These are phyloP conservation scores for Zaprionus vittiger DNA, from an alignment of 1,140 invertebrate genomes.

Conservation along the genomic window DNA sequence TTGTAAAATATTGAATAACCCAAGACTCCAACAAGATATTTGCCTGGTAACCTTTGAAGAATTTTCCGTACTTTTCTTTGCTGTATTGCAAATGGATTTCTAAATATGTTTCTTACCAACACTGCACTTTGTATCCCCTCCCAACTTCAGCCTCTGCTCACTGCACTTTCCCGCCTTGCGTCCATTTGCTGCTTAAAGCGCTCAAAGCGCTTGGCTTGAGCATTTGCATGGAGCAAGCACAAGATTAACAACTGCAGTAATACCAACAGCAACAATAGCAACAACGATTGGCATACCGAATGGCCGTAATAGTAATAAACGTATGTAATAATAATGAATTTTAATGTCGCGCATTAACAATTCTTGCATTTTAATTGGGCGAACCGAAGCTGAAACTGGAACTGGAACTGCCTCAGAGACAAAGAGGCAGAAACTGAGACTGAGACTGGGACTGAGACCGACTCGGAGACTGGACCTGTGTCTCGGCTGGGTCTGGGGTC, in stretches of 20 bases:
- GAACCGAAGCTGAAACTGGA: slow-evolving; percentile 42
- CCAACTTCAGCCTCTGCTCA: slow-evolving; percentile 23
- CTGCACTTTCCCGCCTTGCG: slow-evolving; percentile 23
- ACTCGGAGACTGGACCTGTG: slow-evolving; percentile 13
- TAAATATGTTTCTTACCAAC: neutral
- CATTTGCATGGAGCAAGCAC: slow-evolving; percentile 60
- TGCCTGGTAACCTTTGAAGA: no score
- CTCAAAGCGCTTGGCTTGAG: slow-evolving; percentile 60
- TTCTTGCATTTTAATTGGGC: slow-evolving; percentile 82
- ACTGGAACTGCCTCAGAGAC: slow-evolving; percentile 11
- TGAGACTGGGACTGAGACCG: slow-evolving; percentile 8
- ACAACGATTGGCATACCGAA: slow-evolving; percentile 58
- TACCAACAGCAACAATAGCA: slow-evolving; percentile 25
- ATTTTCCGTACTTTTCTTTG: no score
- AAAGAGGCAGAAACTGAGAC: slow-evolving; percentile 2
- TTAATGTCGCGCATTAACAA: slow-evolving; percentile 82
- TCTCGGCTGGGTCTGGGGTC: slow-evolving; percentile 1
- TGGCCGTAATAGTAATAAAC: slow-evolving; percentile 73
- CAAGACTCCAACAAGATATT: no score
- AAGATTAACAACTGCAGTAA: slow-evolving; percentile 24
- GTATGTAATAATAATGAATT: slow-evolving; percentile 83
- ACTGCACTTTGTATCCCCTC: neutral
- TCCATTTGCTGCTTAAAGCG: slow-evolving; percentile 49
- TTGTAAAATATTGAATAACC: no score
- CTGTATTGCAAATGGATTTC: no score